Base-by-base conservation (phyloP, 2,888 invertebrate species). In the Halictus ligatus region DNA sequence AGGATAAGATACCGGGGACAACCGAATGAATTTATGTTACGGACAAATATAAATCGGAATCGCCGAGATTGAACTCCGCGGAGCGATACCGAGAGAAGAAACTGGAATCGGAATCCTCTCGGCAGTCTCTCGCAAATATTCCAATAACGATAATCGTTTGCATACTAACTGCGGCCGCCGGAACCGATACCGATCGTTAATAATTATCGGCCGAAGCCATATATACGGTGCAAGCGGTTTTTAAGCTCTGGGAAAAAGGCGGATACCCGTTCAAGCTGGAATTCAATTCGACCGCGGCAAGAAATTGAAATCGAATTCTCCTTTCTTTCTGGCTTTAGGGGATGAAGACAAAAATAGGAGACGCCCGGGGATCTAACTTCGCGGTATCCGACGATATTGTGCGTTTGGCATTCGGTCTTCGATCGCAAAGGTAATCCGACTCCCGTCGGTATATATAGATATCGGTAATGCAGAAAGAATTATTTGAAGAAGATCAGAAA, bases 141-240 rank as follows among this genome's bases (percentile, higher is more conserved):
- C 60, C 60, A 25, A 64, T 64, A 64, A 71, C 54, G 46, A 21
- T 7, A 18, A 60, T 29, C 69, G 71, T 75, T 75, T 71, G 48
- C 25, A 25, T 46, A 43, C 8, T 43, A 54, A 80, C 71, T 60
- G 60, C 6, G 40, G 5, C 71, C 46, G 46, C 50, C 25, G 67
- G 69, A 35, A 29, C 15, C 6, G 29, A 25, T 64, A 64, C 25
- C 60, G 60, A 64, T 64, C 60, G 60, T 64, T 15, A 25, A 25
- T 64, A 29, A 64, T 64, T 64, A 64, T 64, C 25, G 60, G 60
- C 60, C 8, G 3, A 25, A 29, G 13, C 2, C 0, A 6, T 25
- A 6, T 29, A 15, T 25, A 64, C 60, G 60, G 15, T 15, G 60
- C 54, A 64, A n/a, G 25, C 13, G 25, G 60, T 25, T 64, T 64